A percentile compares a stretch with the other conserved stretches of the same genome.
These are phyloP conservation scores for Drosophila guanche DNA, from an alignment of 1,140 invertebrate genomes.

Conservation along the genomic window DNA sequence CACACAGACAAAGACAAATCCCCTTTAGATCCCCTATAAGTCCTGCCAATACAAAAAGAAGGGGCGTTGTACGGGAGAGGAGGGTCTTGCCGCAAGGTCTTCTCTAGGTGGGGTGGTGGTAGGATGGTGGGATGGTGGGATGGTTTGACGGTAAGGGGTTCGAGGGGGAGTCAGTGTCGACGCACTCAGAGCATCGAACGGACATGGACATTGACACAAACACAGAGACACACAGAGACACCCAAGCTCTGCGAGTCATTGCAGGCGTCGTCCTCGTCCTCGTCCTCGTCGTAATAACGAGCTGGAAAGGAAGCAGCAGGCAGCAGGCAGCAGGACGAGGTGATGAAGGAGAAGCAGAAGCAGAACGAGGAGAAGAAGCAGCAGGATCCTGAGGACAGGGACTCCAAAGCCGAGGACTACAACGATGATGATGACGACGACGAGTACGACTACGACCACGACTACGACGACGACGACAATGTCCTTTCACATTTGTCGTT, in stretches of 20 bases:
- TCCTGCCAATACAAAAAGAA: conserved; percentile 51
- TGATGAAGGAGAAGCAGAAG: neutral
- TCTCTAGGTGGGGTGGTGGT: conserved; percentile 2
- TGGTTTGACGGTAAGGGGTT: no score
- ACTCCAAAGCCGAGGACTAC: conserved; percentile 41
- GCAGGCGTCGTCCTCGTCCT: conserved; percentile 60
- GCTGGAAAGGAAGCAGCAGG: conserved; percentile 14
- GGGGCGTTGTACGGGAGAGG: conserved; percentile 46
- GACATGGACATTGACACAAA: conserved; percentile 40
- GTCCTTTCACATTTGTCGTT: conserved; percentile 82
- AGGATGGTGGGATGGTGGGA: neutral
- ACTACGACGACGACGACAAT: conserved; percentile 66
- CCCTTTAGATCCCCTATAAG: conserved; percentile 44
- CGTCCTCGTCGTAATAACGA: conserved; percentile 55
- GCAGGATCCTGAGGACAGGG: conserved; percentile 12
- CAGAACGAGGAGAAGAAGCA: neutral
- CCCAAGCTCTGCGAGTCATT: conserved; percentile 12
- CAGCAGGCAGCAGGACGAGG: conserved; percentile 33
- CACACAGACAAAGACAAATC: conserved; percentile 31
- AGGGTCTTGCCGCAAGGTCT: conserved; percentile 36
- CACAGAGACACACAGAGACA: conserved; percentile 18
- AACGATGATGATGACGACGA: conserved; percentile 49
- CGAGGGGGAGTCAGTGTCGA: conserved; percentile 64
- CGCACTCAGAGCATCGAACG: conserved; percentile 58
- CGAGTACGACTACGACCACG: conserved; percentile 21